phyloP scores from a whole-genome alignment of 1,140 invertebrate genomes.

The Mycetomoellerius zeteki region DNA sequence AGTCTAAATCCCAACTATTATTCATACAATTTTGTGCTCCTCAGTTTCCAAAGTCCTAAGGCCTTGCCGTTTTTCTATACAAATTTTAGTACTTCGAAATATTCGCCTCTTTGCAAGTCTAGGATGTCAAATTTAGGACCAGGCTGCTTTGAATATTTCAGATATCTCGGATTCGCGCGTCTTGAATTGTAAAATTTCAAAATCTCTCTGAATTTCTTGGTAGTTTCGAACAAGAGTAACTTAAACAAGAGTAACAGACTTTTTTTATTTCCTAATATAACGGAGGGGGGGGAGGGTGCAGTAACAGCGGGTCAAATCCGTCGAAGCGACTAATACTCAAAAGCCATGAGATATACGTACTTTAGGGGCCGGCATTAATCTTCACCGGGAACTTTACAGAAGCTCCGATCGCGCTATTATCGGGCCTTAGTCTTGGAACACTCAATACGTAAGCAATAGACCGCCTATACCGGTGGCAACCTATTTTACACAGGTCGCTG shows the following conservation, averaged over 20 bases:
- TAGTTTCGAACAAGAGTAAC: background rate
- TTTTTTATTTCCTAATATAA: background rate
- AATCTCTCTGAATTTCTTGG: background rate
- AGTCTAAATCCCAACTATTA: slow-evolving; percentile 21
- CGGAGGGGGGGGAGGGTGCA: background rate
- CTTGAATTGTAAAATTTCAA: slow-evolving; percentile 5
- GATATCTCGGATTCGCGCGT: slow-evolving; percentile 1
- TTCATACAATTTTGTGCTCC: slow-evolving; percentile 24
- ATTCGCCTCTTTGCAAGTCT: slow-evolving; percentile 21
- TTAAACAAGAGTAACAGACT: too few relatives aligned
- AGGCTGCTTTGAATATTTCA: background rate
- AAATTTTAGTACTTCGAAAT: background rate
- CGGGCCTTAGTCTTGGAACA: slow-evolving; percentile 37
- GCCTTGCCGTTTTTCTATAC: background rate
- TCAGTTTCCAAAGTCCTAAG: background rate
- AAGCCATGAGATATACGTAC: slow-evolving; percentile 54
- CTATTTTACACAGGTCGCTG: slow-evolving; percentile 67
- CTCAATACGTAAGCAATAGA: slow-evolving; percentile 47
- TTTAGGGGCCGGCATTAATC: slow-evolving; percentile 45
- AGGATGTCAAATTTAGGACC: slow-evolving; percentile 11
- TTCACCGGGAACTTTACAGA: slow-evolving; percentile 46
- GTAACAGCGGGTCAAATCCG: slow-evolving; percentile 5
- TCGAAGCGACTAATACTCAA: slow-evolving; percentile 44
- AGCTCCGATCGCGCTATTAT: slow-evolving; percentile 56
- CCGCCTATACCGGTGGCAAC: slow-evolving; percentile 20